These are phyloP conservation scores for Mylabris phalerata DNA, from an alignment of 1,140 invertebrate genomes.

Conservation along the genomic window DNA sequence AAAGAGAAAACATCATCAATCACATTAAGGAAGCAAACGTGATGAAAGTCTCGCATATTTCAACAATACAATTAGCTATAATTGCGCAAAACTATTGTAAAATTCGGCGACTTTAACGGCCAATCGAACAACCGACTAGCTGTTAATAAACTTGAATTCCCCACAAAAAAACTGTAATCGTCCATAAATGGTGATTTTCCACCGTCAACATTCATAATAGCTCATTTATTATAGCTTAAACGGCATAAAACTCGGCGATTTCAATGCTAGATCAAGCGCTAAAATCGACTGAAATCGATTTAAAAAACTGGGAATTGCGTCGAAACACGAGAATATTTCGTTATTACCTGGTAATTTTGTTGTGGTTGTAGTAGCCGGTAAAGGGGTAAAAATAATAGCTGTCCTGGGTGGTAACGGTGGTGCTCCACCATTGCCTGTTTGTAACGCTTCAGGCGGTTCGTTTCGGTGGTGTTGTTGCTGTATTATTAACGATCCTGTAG, in stretches of 20 bases:
- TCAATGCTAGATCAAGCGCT: background rate
- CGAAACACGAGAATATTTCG: background rate
- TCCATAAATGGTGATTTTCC: no score
- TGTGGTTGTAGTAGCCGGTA: background rate
- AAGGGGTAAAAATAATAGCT: slow-evolving; percentile 29
- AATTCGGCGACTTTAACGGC: no score
- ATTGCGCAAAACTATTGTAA: no score
- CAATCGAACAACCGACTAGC: no score
- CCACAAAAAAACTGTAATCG: no score
- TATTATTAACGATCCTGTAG: slow-evolving; percentile 32
- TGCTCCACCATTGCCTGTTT: slow-evolving; percentile 11
- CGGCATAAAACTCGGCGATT: background rate
- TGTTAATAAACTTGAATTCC: no score
- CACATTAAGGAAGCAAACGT: no score
- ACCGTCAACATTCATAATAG: no score
- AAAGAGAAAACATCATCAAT: no score
- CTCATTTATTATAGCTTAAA: no score
- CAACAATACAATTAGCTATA: no score
- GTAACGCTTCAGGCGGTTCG: slow-evolving; percentile 1
- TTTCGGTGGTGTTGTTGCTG: slow-evolving; percentile 3
- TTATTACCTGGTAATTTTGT: slow-evolving; percentile 21
- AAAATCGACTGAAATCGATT: background rate
- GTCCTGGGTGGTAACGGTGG: slow-evolving; percentile 32
- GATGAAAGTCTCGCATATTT: no score
- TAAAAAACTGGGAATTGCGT: background rate